Conservation (phyloP, 2,113 vertebrate genomes). For the Callospermophilus lateralis region DNA sequence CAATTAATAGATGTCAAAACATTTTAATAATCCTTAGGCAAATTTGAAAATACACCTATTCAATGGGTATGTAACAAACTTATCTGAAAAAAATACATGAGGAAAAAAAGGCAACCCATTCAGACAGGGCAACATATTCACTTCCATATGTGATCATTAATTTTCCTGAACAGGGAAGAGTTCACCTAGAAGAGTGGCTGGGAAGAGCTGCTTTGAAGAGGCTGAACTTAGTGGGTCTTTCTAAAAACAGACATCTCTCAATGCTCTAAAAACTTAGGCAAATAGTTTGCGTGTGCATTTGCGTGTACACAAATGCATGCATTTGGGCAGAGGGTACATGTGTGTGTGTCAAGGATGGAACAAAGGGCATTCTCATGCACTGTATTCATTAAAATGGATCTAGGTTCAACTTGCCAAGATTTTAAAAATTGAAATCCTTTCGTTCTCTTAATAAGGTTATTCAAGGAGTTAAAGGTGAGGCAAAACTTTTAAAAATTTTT, state of each 20-base stretch:
- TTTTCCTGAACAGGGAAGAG: not conserved
- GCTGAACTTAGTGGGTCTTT: not conserved
- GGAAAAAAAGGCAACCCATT: not conserved
- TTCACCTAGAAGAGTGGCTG: accelerated
- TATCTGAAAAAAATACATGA: not conserved
- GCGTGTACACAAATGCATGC: no score
- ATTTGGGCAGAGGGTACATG: not conserved
- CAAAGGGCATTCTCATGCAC: not conserved
- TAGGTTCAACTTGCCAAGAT: not conserved
- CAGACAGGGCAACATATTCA: not conserved
- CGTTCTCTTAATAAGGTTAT: not conserved
- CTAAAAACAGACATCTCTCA: not conserved
- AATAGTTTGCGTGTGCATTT: not conserved
- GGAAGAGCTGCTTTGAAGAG: not conserved
- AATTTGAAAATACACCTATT: not conserved
- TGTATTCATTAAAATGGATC: not conserved
- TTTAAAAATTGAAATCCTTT: not conserved
- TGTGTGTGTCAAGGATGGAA: not conserved
- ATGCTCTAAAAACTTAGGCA: not conserved
- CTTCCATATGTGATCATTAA: not conserved
- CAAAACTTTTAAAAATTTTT: not conserved
- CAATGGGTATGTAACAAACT: not conserved
- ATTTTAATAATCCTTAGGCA: not conserved
- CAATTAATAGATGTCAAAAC: not conserved
- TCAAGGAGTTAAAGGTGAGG: not conserved